A percentile compares a stretch with the other conserved stretches of the same genome.
These are phyloP conservation scores for Netelia virgata DNA, from an alignment of 2,888 invertebrate species.

Conservation along the genomic window DNA sequence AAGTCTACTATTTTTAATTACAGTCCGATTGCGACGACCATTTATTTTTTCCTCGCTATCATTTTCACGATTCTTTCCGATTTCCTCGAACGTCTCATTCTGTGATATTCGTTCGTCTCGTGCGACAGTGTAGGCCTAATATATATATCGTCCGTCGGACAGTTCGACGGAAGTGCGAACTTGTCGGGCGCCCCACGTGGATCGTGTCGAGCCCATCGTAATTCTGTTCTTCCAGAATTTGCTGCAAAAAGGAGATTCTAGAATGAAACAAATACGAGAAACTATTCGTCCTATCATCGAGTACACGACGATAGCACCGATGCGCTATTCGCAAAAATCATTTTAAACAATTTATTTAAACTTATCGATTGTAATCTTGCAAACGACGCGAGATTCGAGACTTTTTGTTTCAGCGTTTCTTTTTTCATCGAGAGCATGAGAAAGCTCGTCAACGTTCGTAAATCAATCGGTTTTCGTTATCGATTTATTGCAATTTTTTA, in stretches of 20 bases:
- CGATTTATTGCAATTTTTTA: too few species aligned
- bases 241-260: neutral
- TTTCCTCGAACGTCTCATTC: neutral
- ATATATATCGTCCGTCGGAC: slow-evolving; percentile 21
- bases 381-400: neutral
- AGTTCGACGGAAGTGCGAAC: slow-evolving; percentile 8
- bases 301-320: neutral
- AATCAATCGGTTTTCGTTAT: too few species aligned
- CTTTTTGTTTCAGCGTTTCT: neutral
- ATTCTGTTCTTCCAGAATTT: neutral
- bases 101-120: neutral
- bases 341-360: slow-evolving; percentile 23
- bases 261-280: neutral
- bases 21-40: neutral
- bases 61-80: neutral
- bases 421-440: neutral
- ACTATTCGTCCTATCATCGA: too few species aligned
- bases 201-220: neutral
- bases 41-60: neutral
- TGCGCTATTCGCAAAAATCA: slow-evolving; percentile 9
- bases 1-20: neutral
- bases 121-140: slow-evolving; percentile 4
- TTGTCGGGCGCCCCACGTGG: neutral
- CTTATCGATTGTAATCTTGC: slow-evolving; percentile 14
- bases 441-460: neutral